Conservation (phyloP, 2,113 vertebrate species). For the Phalacrocorax aristotelis region DNA sequence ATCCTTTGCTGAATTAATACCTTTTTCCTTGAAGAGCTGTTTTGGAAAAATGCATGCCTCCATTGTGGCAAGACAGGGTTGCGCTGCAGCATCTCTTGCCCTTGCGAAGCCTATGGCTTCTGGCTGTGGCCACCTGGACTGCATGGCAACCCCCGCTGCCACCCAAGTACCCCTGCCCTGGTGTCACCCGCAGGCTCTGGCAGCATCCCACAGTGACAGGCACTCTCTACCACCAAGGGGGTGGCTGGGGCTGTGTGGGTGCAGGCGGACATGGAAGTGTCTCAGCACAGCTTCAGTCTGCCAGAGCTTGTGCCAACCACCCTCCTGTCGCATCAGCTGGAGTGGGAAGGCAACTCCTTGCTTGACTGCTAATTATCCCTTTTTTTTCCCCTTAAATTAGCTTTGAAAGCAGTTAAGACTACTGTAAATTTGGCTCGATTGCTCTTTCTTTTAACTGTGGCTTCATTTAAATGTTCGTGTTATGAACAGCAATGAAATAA, state of each 20-base stretch:
- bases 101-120: not conserved
- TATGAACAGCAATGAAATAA: not conserved
- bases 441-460: not conserved
- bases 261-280: not conserved
- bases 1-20: not conserved
- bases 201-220: not conserved
- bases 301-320: not conserved
- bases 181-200: rapidly evolving
- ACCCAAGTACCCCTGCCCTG: not conserved
- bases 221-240: no score
- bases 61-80: not conserved
- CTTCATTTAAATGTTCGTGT: not conserved
- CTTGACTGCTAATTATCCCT: not conserved
- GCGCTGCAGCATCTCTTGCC: not conserved
- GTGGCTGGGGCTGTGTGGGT: not conserved
- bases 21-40: not conserved
- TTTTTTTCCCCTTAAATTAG: not conserved
- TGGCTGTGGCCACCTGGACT: not conserved
- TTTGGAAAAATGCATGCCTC: not conserved
- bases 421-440: not conserved
- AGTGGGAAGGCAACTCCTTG: not conserved
- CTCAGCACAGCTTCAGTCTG: not conserved
- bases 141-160: not conserved
- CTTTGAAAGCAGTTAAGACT: not conserved
- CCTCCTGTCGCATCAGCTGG: rapidly evolving